Percentiles rank a stretch among this genome's conserved stretches.
These are phyloP conservation scores for Pharmacophagus antenor DNA, from an alignment of 2,888 invertebrate species.

Conservation along the genomic window DNA sequence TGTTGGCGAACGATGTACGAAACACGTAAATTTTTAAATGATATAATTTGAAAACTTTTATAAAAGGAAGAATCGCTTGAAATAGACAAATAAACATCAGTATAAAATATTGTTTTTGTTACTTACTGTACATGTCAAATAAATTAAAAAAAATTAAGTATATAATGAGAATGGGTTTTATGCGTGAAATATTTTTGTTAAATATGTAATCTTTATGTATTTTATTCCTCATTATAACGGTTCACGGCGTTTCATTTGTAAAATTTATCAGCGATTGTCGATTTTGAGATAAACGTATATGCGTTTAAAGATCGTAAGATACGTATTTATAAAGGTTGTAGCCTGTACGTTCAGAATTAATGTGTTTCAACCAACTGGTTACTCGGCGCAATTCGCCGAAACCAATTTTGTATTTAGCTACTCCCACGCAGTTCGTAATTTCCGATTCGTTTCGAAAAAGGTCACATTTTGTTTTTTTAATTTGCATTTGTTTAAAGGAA, in stretches of 20 bases:
- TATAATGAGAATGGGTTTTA: no score
- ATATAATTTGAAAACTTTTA: background rate
- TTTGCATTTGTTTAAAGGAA: slow-evolving; percentile 9
- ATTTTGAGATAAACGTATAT: slow-evolving; percentile 14
- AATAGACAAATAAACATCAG: no score
- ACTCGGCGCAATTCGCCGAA: slow-evolving; percentile 63
- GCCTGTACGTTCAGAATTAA: slow-evolving; percentile 46
- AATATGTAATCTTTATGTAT: background rate
- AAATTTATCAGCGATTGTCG: slow-evolving; percentile 10
- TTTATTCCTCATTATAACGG: background rate
- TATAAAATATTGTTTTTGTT: no score
- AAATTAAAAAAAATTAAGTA: no score
- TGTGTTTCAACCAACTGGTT: slow-evolving; percentile 57
- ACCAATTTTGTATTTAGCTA: slow-evolving; percentile 68
- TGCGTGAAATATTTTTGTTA: no score
- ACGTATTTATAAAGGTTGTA: slow-evolving; percentile 27
- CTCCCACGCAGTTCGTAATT: slow-evolving; percentile 63
- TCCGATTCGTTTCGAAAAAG: slow-evolving; percentile 52
- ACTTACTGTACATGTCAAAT: no score
- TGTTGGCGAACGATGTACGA: slow-evolving; percentile 10
- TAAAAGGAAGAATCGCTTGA: no score
- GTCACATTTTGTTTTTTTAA: slow-evolving; percentile 46
- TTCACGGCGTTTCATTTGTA: background rate
- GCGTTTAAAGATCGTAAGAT: slow-evolving; percentile 23
- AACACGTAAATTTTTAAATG: slow-evolving; percentile 15